Percentiles rank a stretch among this genome's conserved stretches.
phyloP scores from a whole-genome alignment of 2,113 vertebrate species.

The Silurus glanis region DNA sequence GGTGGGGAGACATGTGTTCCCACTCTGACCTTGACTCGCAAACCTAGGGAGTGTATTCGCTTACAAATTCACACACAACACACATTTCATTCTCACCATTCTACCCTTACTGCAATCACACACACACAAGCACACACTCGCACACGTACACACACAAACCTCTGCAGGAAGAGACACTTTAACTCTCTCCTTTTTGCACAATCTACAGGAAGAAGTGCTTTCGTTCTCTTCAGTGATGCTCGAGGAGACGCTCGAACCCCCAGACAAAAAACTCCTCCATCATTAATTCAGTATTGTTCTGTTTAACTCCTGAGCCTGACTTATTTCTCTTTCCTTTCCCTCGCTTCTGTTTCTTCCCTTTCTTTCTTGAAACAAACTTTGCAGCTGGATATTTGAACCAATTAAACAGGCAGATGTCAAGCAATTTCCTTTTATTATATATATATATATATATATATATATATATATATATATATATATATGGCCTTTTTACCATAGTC shows the following conservation, averaged over 20 bases:
- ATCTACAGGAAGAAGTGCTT: constrained; percentile 39
- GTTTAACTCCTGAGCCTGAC: not conserved
- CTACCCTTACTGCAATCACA: not conserved
- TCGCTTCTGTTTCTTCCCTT: not conserved
- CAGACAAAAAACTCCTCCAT: constrained; percentile 21
- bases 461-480: too few species aligned
- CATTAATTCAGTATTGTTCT: constrained; percentile 36
- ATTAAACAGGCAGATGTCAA: not conserved
- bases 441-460: too few species aligned
- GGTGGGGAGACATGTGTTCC: constrained; percentile 35
- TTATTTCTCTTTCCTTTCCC: not conserved
- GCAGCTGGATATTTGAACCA: not conserved
- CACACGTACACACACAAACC: not conserved
- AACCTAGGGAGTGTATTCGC: constrained; percentile 33
- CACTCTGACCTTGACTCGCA: constrained; percentile 52
- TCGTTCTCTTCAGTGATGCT: constrained; percentile 57
- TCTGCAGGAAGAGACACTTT: constrained; percentile 7
- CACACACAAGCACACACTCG: not conserved
- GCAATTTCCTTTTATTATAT: not conserved
- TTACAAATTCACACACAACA: constrained; percentile 29
- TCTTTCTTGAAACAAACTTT: not conserved
- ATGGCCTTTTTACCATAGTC: too few species aligned
- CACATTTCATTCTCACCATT: constrained; percentile 27
- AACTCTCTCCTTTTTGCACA: not conserved
- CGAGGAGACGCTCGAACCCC: constrained; percentile 22